Conservation (phyloP, 2,113 vertebrate genomes). For the Dicerorhinus sumatrensis region DNA sequence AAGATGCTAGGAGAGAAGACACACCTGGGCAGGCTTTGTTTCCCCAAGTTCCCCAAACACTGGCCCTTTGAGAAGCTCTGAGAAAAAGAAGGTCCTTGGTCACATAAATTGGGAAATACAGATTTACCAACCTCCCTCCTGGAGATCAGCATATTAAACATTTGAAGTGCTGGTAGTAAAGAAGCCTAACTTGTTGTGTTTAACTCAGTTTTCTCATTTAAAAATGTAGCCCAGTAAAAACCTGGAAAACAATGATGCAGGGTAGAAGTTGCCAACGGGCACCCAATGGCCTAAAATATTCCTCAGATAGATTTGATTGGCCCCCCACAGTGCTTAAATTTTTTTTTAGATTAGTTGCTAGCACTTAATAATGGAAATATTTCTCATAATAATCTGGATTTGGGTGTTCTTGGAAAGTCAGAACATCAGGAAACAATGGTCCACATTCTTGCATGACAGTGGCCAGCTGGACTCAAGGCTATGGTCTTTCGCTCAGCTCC, state of each 20-base stretch:
- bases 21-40: slow-evolving; percentile 29
- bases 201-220: background rate
- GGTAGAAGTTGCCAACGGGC: background rate
- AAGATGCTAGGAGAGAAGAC: background rate
- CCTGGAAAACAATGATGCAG: background rate
- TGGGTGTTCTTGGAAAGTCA: background rate
- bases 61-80: background rate
- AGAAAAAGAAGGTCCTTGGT: background rate
- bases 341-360: background rate
- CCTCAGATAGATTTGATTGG: background rate
- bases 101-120: background rate
- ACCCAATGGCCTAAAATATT: background rate
- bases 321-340: background rate
- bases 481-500: background rate
- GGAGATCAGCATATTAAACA: background rate
- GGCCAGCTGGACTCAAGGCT: background rate
- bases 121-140: background rate
- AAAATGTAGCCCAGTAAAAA: slow-evolving; percentile 28
- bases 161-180: background rate
- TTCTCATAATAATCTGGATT: background rate
- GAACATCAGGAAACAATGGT: background rate
- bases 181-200: background rate
- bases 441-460: background rate
- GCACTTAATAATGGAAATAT: background rate
- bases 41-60: background rate